Evolutionary conservation across 1,140 invertebrate genomes (phyloP).

Genomic region (Nephila pilipes): DNA sequence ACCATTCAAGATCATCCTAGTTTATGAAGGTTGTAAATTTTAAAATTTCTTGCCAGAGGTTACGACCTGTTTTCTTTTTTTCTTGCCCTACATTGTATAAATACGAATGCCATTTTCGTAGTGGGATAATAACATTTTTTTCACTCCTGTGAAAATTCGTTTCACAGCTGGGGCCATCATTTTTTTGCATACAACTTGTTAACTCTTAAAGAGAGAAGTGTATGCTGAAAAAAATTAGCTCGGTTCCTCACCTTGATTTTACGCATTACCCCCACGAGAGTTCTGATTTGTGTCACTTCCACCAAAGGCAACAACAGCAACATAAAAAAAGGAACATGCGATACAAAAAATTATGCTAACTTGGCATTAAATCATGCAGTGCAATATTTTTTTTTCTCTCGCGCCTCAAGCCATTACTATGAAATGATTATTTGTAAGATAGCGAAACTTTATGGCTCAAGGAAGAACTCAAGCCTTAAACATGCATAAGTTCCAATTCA

Average conservation of each 20-base stretch:
- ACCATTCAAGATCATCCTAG: background rate
- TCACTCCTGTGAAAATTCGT: background rate
- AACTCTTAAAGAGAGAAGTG: background rate
- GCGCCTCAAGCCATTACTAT: background rate
- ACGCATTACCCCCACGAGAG: background rate
- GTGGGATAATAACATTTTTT: background rate
- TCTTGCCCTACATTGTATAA: background rate
- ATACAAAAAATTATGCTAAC: constrained; percentile 40
- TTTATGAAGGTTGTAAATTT: constrained; percentile 44
- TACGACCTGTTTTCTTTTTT: constrained; percentile 4
- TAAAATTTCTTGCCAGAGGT: constrained; percentile 23
- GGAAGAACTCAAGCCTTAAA: background rate
- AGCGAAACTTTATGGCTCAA: constrained; percentile 46
- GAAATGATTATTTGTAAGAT: constrained; percentile 54
- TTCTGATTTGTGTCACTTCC: constrained; percentile 40
- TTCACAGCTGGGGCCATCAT: background rate
- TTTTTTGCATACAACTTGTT: background rate
- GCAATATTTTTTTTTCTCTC: background rate
- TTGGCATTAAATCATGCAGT: constrained; percentile 21
- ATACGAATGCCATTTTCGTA: background rate
- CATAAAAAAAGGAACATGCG: background rate
- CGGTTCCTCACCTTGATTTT: background rate
- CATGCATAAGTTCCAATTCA: constrained; percentile 24
- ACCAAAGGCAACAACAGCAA: background rate
- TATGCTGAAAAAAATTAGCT: background rate